phyloP scores from a whole-genome alignment of 2,888 invertebrate genomes.

The Drosophila borealis region DNA sequence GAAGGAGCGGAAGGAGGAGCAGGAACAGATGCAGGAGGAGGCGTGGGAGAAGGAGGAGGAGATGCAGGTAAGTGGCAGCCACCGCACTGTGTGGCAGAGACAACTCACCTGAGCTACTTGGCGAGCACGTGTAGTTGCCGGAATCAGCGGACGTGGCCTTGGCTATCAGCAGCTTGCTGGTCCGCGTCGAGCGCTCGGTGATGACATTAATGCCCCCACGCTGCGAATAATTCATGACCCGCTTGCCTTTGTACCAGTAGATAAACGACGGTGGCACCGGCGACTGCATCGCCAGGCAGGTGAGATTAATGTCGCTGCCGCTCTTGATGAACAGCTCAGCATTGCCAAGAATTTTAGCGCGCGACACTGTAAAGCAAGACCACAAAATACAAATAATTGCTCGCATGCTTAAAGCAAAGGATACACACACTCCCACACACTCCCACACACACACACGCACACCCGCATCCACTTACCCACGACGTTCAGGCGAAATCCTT shows the following conservation, averaged over 20 bases:
- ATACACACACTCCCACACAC: conserved; percentile 3
- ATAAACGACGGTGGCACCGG: conserved; percentile 90
- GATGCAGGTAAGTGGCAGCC: not conserved
- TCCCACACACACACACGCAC: conserved; percentile 6
- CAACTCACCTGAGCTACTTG: conserved; percentile 89
- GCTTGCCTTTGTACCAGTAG: conserved; percentile 94
- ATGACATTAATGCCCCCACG: conserved; percentile 95
- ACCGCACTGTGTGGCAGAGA: conserved; percentile 3
- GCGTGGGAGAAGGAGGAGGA: not conserved
- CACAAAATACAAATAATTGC: conserved; percentile 65
- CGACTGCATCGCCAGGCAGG: conserved; percentile 93
- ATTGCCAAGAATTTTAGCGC: conserved; percentile 95
- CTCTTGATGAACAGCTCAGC: conserved; percentile 95
- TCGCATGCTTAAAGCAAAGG: conserved; percentile 39
- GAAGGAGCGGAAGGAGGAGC: not conserved
- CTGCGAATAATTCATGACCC: conserved; percentile 94
- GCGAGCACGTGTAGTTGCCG: conserved; percentile 95
- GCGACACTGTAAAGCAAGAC: conserved; percentile 89
- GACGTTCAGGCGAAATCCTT: conserved; percentile 89
- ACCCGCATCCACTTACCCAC: conserved; percentile 87
- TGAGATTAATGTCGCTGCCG: conserved; percentile 96
- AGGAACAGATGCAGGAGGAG: not conserved
- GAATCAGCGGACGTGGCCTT: conserved; percentile 94
- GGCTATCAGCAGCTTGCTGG: conserved; percentile 94
- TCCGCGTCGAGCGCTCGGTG: conserved; percentile 94